Conservation (phyloP, 92 coral and sea anemone genomes). For the Porites evermanni region DNA sequence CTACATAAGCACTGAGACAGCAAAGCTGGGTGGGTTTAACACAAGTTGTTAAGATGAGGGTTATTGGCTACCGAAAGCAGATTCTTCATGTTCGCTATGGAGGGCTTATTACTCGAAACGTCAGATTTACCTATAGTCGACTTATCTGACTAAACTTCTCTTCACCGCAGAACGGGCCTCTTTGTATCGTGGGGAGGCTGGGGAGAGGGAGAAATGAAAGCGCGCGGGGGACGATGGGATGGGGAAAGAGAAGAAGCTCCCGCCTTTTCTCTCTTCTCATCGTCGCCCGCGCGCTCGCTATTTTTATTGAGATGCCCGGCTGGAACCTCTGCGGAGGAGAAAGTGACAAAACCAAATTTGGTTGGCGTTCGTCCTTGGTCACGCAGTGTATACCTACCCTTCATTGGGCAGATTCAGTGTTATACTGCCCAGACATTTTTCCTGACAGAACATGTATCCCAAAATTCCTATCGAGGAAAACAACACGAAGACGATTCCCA, state of each 20-base stretch:
- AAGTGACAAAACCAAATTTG: background rate
- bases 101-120: too few species aligned
- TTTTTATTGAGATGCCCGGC: background rate
- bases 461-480: slow-evolving; percentile 75
- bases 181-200: too few species aligned
- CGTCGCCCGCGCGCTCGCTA: background rate
- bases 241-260: background rate
- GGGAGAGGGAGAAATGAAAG: too few species aligned
- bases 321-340: background rate
- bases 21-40: too few species aligned
- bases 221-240: too few species aligned
- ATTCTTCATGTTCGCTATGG: too few species aligned
- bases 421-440: slow-evolving; percentile 86
- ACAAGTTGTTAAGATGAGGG: too few species aligned
- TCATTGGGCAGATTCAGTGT: slow-evolving; percentile 90
- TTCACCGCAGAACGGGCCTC: too few species aligned
- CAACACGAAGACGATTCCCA: slow-evolving; percentile 74
- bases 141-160: too few species aligned
- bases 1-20: too few species aligned
- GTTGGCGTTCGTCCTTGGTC: background rate
- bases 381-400: slow-evolving; percentile 61
- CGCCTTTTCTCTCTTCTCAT: background rate
- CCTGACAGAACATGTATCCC: slow-evolving; percentile 86
- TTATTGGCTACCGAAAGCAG: too few species aligned
- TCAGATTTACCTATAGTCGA: too few species aligned